Base-by-base conservation (phyloP, 2,888 invertebrate species). In the Anticlea derivata region DNA sequence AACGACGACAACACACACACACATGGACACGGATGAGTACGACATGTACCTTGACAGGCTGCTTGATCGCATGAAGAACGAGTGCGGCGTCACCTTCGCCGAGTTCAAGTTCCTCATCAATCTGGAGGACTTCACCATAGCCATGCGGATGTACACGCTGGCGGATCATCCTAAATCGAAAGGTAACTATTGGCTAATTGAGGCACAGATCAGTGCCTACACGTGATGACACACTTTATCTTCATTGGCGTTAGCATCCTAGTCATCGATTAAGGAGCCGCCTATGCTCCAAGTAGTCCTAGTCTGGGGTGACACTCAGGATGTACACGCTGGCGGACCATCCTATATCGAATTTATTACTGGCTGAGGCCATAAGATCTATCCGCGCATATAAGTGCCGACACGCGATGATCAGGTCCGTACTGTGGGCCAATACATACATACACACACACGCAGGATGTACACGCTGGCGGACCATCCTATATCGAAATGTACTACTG, bases 91-190 rank as follows among this genome's bases (percentile, higher is more conserved):
- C 67, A 94, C 96, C 1, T 98, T 99, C 86, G 93, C 95, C 33
- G 98, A 99, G 85, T 99, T 99, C 90, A 94, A 96, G 85, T 99
- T 99, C 89, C 93, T 99, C 52, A 99, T 99, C 86, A 98, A 97
- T 83, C 87, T 99, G 61, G 99, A 99, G 79, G 99, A 99, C 83
- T 99, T 99, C 80, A 95, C 96, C 27, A 97, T 98, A 66, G 99
- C 99, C 6, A 99, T 99, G 97, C 93, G 97, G 68, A 98, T 99
- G 96, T 99, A 99, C 80, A 98, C 99, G 0, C 93, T 97, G 38
- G 98, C 98, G 1, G 97, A 98, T 86, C 96, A 96, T 81, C 96
- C 99, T 0, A 98, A 99, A 65, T 98, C 98, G 0, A 97, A 98
- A 94, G 97, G 98, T 97, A 70, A n/a, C n/a, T n/a, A n/a, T n/a